Percentiles rank a stretch among this genome's conserved stretches.
phyloP scores from a whole-genome alignment of 2,113 vertebrate species.

The Onychostoma macrolepis region DNA sequence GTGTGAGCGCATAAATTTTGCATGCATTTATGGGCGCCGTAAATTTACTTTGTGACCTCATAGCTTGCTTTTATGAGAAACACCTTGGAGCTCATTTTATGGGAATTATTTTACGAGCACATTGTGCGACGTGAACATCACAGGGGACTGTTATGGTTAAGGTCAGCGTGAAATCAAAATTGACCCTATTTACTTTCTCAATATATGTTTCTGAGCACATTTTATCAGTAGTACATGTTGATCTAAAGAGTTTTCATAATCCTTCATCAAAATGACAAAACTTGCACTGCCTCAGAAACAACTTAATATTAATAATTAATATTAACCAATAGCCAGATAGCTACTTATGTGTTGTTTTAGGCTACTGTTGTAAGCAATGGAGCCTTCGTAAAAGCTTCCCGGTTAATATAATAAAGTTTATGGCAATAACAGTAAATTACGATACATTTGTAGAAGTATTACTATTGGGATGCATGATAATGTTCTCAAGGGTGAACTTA shows the following conservation, averaged over 20 bases:
- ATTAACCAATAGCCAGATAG: background rate
- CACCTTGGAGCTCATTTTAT: conserved; percentile 18
- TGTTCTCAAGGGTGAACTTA: background rate
- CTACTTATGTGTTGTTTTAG: background rate
- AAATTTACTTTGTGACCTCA: background rate
- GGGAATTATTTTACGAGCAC: conserved; percentile 11
- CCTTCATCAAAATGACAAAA: background rate
- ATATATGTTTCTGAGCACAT: background rate
- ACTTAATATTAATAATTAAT: background rate
- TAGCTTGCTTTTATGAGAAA: conserved; percentile 12
- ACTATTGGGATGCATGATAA: background rate
- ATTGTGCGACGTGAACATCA: background rate
- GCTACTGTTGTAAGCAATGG: background rate
- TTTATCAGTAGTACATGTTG: background rate
- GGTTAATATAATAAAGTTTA: conserved; percentile 1
- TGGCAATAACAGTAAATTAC: background rate
- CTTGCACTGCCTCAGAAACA: background rate
- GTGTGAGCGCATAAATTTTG: background rate
- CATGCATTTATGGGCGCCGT: background rate
- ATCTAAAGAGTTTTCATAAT: background rate
- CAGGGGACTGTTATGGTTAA: background rate
- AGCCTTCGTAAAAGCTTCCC: background rate
- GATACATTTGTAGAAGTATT: background rate
- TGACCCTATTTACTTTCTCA: background rate
- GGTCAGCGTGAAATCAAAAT: conserved; percentile 14